These are phyloP conservation scores for Varecia variegata DNA, from an alignment of 2,797 vertebrate species.

Conservation along the genomic window DNA sequence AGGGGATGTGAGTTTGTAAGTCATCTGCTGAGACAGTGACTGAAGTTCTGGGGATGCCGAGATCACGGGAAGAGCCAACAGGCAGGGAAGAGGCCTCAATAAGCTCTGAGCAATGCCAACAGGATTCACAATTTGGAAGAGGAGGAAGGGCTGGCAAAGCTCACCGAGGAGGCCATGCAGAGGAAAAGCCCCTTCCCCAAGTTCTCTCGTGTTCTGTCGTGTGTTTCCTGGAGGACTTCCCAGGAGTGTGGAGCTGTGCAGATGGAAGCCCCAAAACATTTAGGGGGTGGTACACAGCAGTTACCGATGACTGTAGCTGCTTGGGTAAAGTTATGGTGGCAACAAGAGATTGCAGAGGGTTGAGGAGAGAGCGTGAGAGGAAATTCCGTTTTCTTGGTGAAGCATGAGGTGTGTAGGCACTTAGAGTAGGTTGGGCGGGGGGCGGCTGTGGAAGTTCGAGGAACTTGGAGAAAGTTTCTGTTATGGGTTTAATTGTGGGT, in stretches of 20 bases:
- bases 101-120: background rate
- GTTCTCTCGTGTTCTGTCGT: background rate
- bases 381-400: background rate
- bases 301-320: background rate
- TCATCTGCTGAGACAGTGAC: background rate
- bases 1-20: background rate
- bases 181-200: background rate
- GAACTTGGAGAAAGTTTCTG: background rate
- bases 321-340: background rate
- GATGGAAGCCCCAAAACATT: background rate
- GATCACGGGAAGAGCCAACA: background rate
- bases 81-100: background rate
- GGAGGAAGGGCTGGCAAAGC: background rate
- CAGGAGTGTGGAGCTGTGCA: background rate
- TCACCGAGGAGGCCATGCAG: fast-evolving
- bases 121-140: background rate
- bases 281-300: background rate
- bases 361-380: background rate
- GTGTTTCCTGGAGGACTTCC: background rate
- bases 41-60: background rate
- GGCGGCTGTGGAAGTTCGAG: background rate
- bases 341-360: background rate
- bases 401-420: background rate
- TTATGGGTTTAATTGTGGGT: background rate
- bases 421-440: background rate